phyloP scores from a whole-genome alignment of 1,140 invertebrate species.

The Paramacrobiotus metropolitanus region DNA sequence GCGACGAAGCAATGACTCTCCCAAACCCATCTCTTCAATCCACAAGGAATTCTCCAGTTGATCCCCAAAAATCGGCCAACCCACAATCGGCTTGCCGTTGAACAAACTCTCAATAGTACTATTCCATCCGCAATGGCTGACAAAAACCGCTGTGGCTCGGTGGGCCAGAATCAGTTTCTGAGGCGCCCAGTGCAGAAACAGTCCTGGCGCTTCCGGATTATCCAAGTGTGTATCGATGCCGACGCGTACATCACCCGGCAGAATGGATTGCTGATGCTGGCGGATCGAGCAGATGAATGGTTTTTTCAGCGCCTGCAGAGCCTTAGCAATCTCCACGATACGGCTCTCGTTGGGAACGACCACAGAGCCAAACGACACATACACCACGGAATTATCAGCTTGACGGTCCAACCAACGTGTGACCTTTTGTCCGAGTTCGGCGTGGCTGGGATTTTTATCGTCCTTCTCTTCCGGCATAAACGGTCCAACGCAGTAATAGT shows the following conservation, averaged over 20 bases:
- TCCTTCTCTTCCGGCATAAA: background rate
- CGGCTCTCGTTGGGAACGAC: background rate
- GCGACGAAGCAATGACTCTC: no score
- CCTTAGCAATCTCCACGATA: background rate
- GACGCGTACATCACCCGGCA: background rate
- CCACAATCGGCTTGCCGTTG: background rate
- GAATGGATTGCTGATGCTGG: background rate
- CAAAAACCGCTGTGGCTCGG: background rate
- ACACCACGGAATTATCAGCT: background rate
- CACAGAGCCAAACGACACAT: background rate
- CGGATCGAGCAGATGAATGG: background rate
- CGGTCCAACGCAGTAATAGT: background rate
- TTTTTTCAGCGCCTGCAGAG: background rate
- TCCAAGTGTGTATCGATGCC: background rate
- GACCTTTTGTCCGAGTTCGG: background rate
- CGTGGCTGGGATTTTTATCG: background rate
- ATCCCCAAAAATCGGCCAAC: background rate
- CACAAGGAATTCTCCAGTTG: background rate
- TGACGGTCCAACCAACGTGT: background rate
- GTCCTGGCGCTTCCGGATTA: background rate
- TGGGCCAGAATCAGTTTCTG: background rate
- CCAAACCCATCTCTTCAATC: background rate
- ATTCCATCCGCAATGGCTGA: slow-evolving; percentile 5
- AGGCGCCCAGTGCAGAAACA: background rate
- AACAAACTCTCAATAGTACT: background rate